Conservation (phyloP, 2,888 invertebrate species). For the Agonopterix alstromeriana region DNA sequence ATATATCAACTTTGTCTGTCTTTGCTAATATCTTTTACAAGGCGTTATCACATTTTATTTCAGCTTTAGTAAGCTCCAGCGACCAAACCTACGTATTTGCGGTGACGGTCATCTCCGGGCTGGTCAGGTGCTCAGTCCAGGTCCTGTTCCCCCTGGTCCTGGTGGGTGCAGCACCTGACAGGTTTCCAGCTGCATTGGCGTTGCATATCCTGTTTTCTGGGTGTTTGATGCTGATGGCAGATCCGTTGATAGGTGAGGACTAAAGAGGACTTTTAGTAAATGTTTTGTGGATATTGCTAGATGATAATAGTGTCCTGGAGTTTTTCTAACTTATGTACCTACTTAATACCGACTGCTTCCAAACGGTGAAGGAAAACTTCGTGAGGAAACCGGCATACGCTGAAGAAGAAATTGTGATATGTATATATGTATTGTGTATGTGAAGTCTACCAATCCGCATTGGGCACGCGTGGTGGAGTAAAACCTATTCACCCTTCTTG, state of each 20-base stretch:
- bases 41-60: constrained; percentile 13
- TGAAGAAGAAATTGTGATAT: too few species aligned
- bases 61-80: constrained; percentile 54
- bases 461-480: too few species aligned
- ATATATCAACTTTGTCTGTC: too few species aligned
- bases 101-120: constrained; percentile 79
- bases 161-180: constrained; percentile 80
- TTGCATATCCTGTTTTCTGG: constrained; percentile 85
- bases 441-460: too few species aligned
- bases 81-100: constrained; percentile 72
- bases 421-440: too few species aligned
- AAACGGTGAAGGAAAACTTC: too few species aligned
- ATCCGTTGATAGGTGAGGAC: constrained; percentile 80
- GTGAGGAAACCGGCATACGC: too few species aligned
- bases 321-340: too few species aligned
- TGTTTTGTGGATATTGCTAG: too few species aligned
- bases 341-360: too few species aligned
- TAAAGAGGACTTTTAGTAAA: not conserved
- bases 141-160: constrained; percentile 84
- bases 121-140: constrained; percentile 82
- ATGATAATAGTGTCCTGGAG: too few species aligned
- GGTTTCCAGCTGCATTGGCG: constrained; percentile 84
- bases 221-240: constrained; percentile 79
- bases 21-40: not conserved
- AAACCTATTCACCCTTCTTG: too few species aligned